These are phyloP conservation scores for Ispidina picta DNA, from an alignment of 2,797 vertebrate species.

Conservation along the genomic window DNA sequence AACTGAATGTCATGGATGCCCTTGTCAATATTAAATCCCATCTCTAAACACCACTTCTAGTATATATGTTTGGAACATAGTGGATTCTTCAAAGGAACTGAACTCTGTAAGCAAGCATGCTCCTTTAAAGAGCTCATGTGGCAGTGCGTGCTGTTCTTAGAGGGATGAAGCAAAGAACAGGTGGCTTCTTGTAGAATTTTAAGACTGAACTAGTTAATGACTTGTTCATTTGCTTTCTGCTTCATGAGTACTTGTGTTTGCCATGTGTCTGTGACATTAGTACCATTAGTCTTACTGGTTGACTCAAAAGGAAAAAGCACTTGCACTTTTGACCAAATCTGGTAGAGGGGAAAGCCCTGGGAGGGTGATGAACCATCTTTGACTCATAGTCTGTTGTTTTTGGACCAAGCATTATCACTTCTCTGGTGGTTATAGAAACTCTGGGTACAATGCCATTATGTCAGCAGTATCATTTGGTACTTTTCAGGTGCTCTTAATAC, in stretches of 20 bases:
- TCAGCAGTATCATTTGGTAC: not conserved
- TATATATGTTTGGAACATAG: not conserved
- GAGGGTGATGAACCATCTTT: not conserved
- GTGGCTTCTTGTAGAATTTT: not conserved
- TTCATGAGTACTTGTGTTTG: not conserved
- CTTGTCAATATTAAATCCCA: conserved; percentile 24
- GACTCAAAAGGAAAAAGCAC: not conserved
- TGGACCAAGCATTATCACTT: not conserved
- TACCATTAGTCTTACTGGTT: not conserved
- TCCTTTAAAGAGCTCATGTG: not conserved
- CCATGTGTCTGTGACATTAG: not conserved
- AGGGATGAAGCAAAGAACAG: not conserved
- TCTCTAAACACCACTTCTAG: not conserved
- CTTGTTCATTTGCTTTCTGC: not conserved
- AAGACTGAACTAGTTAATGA: not conserved
- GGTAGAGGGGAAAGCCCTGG: not conserved
- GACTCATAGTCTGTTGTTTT: not conserved
- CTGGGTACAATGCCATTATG: not conserved
- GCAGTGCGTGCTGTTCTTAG: not conserved
- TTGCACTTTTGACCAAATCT: not conserved
- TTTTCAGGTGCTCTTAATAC: not conserved
- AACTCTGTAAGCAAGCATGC: not conserved
- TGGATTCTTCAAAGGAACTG: not conserved
- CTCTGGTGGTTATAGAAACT: not conserved
- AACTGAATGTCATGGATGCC: not conserved